Evolutionary conservation across 2,113 vertebrate species (phyloP).

Genomic region (Jaculus jaculus): DNA sequence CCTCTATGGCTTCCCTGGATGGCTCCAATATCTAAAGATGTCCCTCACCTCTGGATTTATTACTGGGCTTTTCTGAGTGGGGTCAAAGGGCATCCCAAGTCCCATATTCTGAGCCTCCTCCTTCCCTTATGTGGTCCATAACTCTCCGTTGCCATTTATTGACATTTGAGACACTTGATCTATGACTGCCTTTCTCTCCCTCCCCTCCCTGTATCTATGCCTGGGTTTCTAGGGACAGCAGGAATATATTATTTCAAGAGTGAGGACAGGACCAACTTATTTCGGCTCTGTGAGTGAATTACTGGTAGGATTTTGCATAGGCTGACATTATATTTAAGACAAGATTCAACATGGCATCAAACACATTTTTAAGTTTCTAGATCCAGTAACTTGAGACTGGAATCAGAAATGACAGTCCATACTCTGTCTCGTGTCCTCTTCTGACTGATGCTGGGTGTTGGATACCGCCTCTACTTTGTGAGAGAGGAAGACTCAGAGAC

Average conservation of each 20-base stretch:
- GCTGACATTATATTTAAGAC: slow-evolving; percentile 35
- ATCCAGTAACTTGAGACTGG: not conserved
- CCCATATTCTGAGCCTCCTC: slow-evolving; percentile 64
- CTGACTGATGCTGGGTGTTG: not conserved
- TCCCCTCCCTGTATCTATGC: slow-evolving; percentile 60
- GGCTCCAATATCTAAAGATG: slow-evolving; percentile 79
- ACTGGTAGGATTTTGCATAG: slow-evolving; percentile 44
- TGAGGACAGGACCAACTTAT: slow-evolving; percentile 74
- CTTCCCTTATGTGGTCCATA: slow-evolving; percentile 80
- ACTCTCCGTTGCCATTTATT: slow-evolving; percentile 80
- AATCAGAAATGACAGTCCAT: not conserved
- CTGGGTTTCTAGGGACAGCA: slow-evolving; percentile 73
- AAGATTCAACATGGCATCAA: not conserved
- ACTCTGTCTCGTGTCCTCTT: not conserved
- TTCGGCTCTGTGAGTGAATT: slow-evolving; percentile 78
- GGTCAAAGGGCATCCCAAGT: slow-evolving; percentile 65
- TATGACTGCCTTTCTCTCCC: slow-evolving; percentile 79
- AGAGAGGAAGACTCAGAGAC: not conserved
- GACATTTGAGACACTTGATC: slow-evolving; percentile 85
- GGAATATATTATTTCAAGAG: slow-evolving; percentile 80
- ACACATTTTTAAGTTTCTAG: slow-evolving; percentile 32
- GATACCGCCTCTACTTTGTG: not conserved
- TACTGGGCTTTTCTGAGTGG: slow-evolving; percentile 67
- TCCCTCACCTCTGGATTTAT: slow-evolving; percentile 78
- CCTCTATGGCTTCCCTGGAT: slow-evolving; percentile 72